Evolutionary conservation across 2,113 vertebrate genomes (phyloP).

Genomic region (Macroglossus sobrinus): DNA sequence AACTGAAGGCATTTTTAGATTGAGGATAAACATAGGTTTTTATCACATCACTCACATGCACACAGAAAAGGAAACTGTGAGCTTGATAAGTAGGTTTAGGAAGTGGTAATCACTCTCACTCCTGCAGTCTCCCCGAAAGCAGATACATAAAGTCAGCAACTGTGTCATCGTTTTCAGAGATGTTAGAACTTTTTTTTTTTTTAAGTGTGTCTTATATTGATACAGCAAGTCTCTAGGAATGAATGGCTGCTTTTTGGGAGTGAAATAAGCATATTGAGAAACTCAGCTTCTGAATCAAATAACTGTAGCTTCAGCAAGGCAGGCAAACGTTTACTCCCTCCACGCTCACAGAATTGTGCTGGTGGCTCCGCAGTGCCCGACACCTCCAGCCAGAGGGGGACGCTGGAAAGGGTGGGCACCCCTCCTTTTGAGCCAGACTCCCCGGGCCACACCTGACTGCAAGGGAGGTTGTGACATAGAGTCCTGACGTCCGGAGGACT

Average conservation of each 20-base stretch:
- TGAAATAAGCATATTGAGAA: not conserved
- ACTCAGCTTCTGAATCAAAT: not conserved
- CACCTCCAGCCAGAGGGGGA: not conserved
- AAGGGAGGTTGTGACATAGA: not conserved
- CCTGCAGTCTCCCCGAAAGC: not conserved
- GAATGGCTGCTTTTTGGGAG: not conserved
- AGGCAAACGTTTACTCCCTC: not conserved
- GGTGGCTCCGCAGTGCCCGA: rapidly evolving
- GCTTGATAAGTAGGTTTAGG: not conserved
- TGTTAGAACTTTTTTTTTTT: not conserved
- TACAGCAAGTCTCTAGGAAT: not conserved
- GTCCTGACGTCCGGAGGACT: not conserved
- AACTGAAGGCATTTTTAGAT: not conserved
- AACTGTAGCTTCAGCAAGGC: not conserved
- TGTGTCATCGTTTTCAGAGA: not conserved
- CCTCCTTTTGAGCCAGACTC: not conserved
- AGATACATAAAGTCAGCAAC: not conserved
- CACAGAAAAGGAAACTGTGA: not conserved
- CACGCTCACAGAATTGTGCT: not conserved
- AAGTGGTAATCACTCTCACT: not conserved
- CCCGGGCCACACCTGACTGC: not conserved
- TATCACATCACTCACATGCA: not conserved
- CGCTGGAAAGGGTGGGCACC: rapidly evolving
- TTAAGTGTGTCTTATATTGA: not conserved
- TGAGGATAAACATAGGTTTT: not conserved